A percentile compares a stretch with the other conserved stretches of the same genome.
phyloP scores from a whole-genome alignment of 2,888 invertebrate genomes.

The Dendrolimus pini region DNA sequence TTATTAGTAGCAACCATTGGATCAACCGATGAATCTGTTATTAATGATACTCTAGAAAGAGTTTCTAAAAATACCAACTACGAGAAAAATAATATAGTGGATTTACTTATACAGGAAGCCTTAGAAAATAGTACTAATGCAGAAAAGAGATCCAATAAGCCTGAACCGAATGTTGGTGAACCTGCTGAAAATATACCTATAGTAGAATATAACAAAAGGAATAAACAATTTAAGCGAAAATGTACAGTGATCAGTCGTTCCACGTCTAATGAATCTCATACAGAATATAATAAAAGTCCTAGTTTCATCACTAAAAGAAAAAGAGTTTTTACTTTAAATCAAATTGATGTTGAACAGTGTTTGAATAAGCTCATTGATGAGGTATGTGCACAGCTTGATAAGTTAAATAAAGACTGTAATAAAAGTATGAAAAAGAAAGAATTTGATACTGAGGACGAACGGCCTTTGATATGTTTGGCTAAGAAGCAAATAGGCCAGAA shows the following conservation, averaged over 20 bases:
- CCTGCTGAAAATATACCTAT: slow-evolving; percentile 31
- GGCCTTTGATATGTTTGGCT: too few species aligned
- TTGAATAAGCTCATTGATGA: too few species aligned
- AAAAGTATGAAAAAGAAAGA: slow-evolving; percentile 8
- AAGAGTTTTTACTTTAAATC: slow-evolving; percentile 1
- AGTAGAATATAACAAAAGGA: slow-evolving; percentile 11
- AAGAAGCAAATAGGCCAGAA: too few species aligned
- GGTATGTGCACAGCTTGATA: slow-evolving; percentile 5
- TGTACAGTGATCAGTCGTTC: slow-evolving; percentile 28
- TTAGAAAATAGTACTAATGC: slow-evolving; percentile 17
- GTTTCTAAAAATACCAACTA: slow-evolving; percentile 33
- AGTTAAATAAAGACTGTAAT: slow-evolving; percentile 8
- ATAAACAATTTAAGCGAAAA: slow-evolving; percentile 12
- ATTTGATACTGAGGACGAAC: slow-evolving; percentile 23
- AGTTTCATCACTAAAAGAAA: slow-evolving; percentile 25
- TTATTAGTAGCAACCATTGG: slow-evolving; percentile 40
- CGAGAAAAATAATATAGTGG: slow-evolving; percentile 34
- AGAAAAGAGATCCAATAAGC: slow-evolving; percentile 12
- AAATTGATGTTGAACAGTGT: too few species aligned
- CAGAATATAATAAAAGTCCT: slow-evolving; percentile 40
- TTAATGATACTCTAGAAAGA: slow-evolving; percentile 40
- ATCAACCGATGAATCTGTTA: slow-evolving; percentile 37
- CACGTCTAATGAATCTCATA: slow-evolving; percentile 46
- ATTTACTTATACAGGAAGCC: slow-evolving; percentile 45
- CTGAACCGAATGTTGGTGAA: slow-evolving; percentile 32